phyloP scores from a whole-genome alignment of 2,888 invertebrate species.

The Lucinisca nassula region DNA sequence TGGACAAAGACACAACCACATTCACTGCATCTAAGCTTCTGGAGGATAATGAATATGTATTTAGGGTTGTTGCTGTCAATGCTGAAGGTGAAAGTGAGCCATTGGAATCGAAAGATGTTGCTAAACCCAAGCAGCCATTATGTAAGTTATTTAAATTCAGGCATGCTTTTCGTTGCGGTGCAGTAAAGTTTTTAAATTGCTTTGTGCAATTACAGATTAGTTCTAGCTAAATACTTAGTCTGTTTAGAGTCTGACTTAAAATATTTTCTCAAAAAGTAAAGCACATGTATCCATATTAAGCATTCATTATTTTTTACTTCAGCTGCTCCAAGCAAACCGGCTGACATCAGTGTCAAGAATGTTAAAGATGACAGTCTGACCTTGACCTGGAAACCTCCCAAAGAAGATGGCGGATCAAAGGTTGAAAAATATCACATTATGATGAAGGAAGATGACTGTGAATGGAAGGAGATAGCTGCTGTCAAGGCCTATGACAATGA shows the following conservation, averaged over 20 bases:
- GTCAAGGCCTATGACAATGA: conserved; percentile 91
- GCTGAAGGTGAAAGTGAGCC: conserved; percentile 83
- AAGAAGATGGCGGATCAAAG: conserved; percentile 87
- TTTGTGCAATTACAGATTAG: no score
- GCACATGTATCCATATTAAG: no score
- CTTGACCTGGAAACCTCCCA: conserved; percentile 88
- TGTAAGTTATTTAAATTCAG: conserved; percentile 93
- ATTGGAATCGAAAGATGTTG: conserved; percentile 73
- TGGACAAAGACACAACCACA: conserved; percentile 74
- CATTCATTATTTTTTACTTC: no score
- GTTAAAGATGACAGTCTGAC: conserved; percentile 79
- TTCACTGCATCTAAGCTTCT: conserved; percentile 90
- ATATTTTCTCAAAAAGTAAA: no score
- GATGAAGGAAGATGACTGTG: conserved; percentile 89
- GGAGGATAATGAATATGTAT: conserved; percentile 89
- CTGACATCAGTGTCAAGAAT: conserved; percentile 73
- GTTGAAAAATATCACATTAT: conserved; percentile 86
- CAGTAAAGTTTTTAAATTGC: no score
- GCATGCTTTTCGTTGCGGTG: no score
- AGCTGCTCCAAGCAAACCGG: conserved; percentile 83
- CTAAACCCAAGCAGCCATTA: conserved; percentile 76
- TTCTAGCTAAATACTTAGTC: no score
- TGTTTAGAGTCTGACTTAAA: no score
- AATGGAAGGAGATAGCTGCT: conserved; percentile 96
- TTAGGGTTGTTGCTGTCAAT: conserved; percentile 85